Conservation (phyloP, 2,113 vertebrate species). For the Corydoras sp. region DNA sequence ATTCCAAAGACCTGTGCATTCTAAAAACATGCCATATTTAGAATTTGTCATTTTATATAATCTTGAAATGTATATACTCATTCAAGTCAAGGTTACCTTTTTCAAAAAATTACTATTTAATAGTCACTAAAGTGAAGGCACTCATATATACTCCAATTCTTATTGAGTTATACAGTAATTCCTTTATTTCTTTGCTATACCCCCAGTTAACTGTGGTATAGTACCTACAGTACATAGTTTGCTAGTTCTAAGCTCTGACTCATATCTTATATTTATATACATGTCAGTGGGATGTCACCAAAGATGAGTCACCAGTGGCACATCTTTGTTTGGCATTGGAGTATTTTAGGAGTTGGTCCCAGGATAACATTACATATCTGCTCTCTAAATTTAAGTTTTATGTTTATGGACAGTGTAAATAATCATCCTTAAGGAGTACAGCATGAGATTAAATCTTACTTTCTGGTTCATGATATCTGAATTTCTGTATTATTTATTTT, state of each 20-base stretch:
- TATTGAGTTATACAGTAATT: too few species aligned
- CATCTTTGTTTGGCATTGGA: slow-evolving; percentile 45
- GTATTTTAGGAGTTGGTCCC: slow-evolving; percentile 65
- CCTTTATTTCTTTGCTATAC: slow-evolving; percentile 30
- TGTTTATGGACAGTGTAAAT: slow-evolving; percentile 46
- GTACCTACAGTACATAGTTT: slow-evolving; percentile 42
- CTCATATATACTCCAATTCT: too few species aligned
- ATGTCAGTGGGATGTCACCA: slow-evolving; percentile 22
- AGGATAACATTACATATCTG: slow-evolving; percentile 68
- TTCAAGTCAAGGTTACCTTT: too few species aligned
- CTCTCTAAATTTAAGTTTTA: slow-evolving; percentile 55
- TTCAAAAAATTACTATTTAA: too few species aligned
- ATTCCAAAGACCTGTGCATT: too few species aligned
- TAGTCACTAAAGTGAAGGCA: too few species aligned
- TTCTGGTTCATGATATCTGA: too few species aligned
- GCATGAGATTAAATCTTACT: slow-evolving; percentile 8
- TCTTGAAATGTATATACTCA: too few species aligned
- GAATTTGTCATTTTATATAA: too few species aligned
- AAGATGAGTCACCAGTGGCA: slow-evolving; percentile 45
- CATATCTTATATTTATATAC: neutral
- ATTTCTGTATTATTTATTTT: too few species aligned
- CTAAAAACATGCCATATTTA: too few species aligned
- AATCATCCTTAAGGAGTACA: neutral
- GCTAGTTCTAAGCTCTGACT: slow-evolving; percentile 39
- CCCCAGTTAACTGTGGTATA: slow-evolving; percentile 27